phyloP scores from a whole-genome alignment of 2,888 invertebrate species.

The Matsumyia berberina region DNA sequence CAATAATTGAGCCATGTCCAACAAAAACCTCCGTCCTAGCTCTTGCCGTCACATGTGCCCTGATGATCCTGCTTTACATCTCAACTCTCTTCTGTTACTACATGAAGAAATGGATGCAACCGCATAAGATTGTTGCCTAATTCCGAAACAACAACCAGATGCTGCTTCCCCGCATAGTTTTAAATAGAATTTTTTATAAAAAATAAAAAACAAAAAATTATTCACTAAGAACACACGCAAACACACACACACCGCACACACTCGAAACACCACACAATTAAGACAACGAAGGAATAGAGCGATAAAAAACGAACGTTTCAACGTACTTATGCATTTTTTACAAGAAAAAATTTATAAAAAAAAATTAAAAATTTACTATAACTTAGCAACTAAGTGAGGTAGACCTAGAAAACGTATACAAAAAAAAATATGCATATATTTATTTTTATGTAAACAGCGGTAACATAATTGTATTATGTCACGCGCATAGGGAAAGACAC shows the following conservation, averaged over 20 bases:
- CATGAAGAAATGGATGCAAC: slow-evolving; percentile 96
- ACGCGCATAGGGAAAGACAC: slow-evolving; percentile 31
- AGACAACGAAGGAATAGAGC: not conserved
- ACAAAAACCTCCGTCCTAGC: slow-evolving; percentile 96
- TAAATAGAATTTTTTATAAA: slow-evolving; percentile 53
- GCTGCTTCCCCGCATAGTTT: slow-evolving; percentile 58
- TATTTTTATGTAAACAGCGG: slow-evolving; percentile 49
- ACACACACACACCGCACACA: slow-evolving; percentile 20
- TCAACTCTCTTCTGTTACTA: slow-evolving; percentile 96
- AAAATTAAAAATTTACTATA: slow-evolving; percentile 33
- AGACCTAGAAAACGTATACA: slow-evolving; percentile 25
- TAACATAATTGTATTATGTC: slow-evolving; percentile 29
- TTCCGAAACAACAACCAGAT: slow-evolving; percentile 43
- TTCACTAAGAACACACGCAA: slow-evolving; percentile 19
- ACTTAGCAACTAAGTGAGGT: slow-evolving; percentile 48
- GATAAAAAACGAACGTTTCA: slow-evolving; percentile 18
- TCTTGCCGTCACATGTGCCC: slow-evolving; percentile 94
- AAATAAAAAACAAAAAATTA: no score
- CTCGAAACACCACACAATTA: slow-evolving; percentile 33
- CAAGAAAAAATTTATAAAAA: slow-evolving; percentile 9
- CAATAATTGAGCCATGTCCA: slow-evolving; percentile 95
- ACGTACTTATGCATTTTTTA: slow-evolving; percentile 50
- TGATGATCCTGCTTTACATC: slow-evolving; percentile 94
- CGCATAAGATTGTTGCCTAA: slow-evolving; percentile 92
- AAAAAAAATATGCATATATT: slow-evolving; percentile 28